phyloP scores from a whole-genome alignment of 1,140 invertebrate species.

The Leptinotarsa defecta region DNA sequence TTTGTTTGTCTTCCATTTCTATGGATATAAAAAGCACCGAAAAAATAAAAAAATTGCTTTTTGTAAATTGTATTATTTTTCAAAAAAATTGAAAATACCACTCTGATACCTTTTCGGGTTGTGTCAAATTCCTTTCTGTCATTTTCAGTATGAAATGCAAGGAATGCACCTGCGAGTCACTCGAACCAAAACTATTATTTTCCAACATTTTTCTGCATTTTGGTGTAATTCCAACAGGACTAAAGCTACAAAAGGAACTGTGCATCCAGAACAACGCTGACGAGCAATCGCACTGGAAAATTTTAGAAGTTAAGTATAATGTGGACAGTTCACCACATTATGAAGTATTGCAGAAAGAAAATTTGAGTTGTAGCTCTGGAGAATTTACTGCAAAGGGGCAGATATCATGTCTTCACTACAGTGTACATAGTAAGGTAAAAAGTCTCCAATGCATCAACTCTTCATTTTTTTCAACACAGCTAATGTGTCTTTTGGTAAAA shows the following conservation, averaged over 20 bases:
- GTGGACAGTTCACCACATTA: constrained; percentile 27
- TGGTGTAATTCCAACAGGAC: constrained; percentile 31
- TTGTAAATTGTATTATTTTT: no score
- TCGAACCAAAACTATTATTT: constrained; percentile 19
- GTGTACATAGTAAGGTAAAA: background rate
- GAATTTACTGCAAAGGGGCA: background rate
- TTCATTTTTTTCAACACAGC: no score
- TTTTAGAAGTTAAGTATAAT: constrained; percentile 35
- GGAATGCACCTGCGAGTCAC: no score
- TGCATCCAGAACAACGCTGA: constrained; percentile 25
- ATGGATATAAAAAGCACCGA: no score
- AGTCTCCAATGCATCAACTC: background rate
- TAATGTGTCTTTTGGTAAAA: no score
- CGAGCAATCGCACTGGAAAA: constrained; percentile 24
- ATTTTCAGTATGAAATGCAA: no score
- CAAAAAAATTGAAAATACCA: no score
- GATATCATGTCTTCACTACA: background rate
- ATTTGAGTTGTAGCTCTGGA: constrained; percentile 25
- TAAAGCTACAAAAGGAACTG: constrained; percentile 29
- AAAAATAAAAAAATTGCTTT: no score
- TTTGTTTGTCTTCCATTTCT: no score
- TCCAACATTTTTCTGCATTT: constrained; percentile 27
- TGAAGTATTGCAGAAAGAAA: constrained; percentile 14
- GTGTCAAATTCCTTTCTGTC: no score
- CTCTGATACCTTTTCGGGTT: no score